Evolutionary conservation across 2,113 vertebrate genomes (phyloP).

Genomic region (Amphiprion percula): DNA sequence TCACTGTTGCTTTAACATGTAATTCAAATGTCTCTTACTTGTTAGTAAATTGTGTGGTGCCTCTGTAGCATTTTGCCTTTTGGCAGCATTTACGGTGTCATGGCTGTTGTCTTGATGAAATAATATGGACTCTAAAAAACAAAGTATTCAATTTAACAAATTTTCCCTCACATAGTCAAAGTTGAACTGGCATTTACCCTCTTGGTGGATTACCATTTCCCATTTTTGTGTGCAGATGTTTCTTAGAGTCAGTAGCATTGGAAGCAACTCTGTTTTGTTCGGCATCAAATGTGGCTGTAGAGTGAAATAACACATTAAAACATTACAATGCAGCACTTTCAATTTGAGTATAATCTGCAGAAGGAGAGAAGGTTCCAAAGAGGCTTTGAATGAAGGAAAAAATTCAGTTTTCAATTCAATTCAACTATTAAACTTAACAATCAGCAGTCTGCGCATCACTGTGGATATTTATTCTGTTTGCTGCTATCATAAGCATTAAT

Average conservation of each 20-base stretch:
- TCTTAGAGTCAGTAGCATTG: neutral
- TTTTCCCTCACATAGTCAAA: neutral
- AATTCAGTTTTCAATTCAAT: too few relatives aligned
- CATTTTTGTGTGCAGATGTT: neutral
- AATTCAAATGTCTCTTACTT: slow-evolving; percentile 25
- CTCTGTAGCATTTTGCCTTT: slow-evolving; percentile 17
- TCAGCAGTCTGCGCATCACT: too few relatives aligned
- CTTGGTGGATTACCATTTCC: slow-evolving; percentile 6
- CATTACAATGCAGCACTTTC: too few relatives aligned
- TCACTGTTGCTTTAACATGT: neutral
- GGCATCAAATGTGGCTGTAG: neutral
- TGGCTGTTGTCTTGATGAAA: neutral
- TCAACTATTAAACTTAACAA: too few relatives aligned
- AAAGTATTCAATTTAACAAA: neutral
- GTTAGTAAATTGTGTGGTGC: neutral
- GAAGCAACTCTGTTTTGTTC: neutral
- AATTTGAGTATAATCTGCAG: too few relatives aligned
- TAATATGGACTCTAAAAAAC: slow-evolving; percentile 9
- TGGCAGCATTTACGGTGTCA: neutral
- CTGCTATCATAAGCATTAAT: too few relatives aligned
- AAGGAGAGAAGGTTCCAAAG: neutral
- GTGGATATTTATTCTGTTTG: too few relatives aligned
- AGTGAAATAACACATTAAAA: neutral
- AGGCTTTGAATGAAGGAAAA: too few relatives aligned
- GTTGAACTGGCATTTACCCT: neutral